Base-by-base conservation (phyloP, 2,113 vertebrate genomes). In the Cavia porcellus region DNA sequence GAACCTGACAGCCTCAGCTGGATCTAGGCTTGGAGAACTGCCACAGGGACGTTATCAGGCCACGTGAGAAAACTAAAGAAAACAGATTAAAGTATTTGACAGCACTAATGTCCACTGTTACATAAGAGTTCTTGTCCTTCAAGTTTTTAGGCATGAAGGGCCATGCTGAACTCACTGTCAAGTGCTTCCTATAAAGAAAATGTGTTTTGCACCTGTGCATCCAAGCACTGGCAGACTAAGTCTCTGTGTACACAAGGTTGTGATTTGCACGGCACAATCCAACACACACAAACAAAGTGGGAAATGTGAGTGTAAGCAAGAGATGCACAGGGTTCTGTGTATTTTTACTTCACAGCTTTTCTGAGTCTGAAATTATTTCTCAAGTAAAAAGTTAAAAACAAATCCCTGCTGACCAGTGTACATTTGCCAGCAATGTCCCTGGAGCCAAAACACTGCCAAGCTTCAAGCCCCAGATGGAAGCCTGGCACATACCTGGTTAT, bases 401-500 rank as follows among this genome's bases (percentile, higher is more conserved):
- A 50, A 91, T 62, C 19, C 91, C 17, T 61, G 47, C 3, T 80
- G 79, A 68, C 28, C 66, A 79, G 42, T 6, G 20, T 38, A 89
- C 52, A 62, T 77, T 87, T 90, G 17, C 77, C 25, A 62, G 64
- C 42, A 70, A 5, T 52, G 75, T 68, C 35, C 50, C 70, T 87
- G 22, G 59, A 90, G 57, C 0, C 32, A 85, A 77, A 84, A n/a
- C 22, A 70, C 0, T 81, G 55, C 47, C 35, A 72, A 85, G n/a
- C 32, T 79, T 45, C 22, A 70, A 42, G 45, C 50, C 32, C 24
- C 3, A 13, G 6, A 80, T n/a, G 35, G n/a, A 2, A 8, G 64
- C 70, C 25, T 64, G 14, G 6, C 30, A 28, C 28, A 10, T 99
- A 99, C 99, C 99, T 99, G 99, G 98, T 99, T 99, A 98, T 99